phyloP scores from a whole-genome alignment of 2,797 vertebrate genomes.

The Cercopithecus petaurista region DNA sequence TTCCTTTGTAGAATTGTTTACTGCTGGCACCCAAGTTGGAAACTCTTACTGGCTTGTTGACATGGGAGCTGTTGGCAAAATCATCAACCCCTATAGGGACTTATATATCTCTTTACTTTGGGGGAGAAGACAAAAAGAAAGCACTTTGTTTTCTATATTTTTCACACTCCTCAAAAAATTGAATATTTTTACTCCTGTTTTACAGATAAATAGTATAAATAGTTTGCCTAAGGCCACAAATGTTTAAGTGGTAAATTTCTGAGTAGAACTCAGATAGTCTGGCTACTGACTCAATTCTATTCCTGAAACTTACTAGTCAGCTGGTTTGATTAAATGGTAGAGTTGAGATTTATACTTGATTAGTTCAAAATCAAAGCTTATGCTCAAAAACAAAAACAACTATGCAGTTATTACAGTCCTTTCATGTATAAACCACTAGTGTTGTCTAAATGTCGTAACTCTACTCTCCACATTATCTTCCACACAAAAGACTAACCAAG shows the following conservation, averaged over 20 bases:
- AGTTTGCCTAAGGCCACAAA: background rate
- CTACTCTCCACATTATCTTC: background rate
- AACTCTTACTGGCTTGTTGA: background rate
- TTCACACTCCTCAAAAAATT: background rate
- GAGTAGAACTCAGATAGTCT: background rate
- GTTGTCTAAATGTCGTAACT: slow-evolving; percentile 3
- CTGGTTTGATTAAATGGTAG: background rate
- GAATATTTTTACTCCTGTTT: background rate
- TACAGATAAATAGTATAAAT: background rate
- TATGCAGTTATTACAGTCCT: background rate
- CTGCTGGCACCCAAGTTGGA: fast-evolving
- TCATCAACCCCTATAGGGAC: fast-evolving
- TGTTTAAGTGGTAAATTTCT: background rate
- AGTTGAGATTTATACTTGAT: background rate
- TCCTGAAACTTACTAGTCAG: background rate
- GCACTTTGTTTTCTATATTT: background rate
- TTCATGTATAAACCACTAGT: background rate
- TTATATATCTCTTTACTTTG: background rate
- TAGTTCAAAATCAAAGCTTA: background rate
- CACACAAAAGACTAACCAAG: background rate
- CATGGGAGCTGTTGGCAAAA: background rate
- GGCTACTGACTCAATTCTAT: background rate
- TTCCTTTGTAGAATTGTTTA: background rate
- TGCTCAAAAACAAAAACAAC: background rate
- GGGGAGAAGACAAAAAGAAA: background rate